Base-by-base conservation (phyloP, 2,888 invertebrate species). In the Pilophorus perplexus region DNA sequence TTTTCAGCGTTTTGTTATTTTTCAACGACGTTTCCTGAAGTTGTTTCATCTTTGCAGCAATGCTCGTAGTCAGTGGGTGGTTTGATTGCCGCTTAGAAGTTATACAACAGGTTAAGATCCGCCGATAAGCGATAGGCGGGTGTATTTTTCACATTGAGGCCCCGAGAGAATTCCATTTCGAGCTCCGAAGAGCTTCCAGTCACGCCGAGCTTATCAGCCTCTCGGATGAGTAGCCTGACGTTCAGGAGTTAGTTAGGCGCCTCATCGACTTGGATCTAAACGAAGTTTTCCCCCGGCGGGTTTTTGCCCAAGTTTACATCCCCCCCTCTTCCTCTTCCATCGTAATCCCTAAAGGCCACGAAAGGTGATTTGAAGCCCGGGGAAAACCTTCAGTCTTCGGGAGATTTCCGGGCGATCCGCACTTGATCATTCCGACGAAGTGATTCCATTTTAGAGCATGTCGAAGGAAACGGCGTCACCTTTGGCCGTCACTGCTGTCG, bases 391-490 rank as follows among this genome's bases (percentile, higher is more conserved):
- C 33, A 33, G 33, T 33, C 33, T 33, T 33, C 33, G 12, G 33
- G 6, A 6, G 33, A 33, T 33, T 33, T 33, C n/a, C 12, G 33
- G 12, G 12, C 33, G 6, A 6, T 33, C 33, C 33, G 6, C 33
- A 12, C 33, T 12, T 33, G n/a, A n/a, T 33, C 33, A 12, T 33
- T 8, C 33, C 6, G 33, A n/a, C n/a, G n/a, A 33, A 33, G 33
- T 8, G 33, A 33, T 33, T 33, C 33, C 33, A 33, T 12, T 33
- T 33, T 33, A 8, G 33, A 12, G 6, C 33, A 52, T 52, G 52
- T 52, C 52, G 1, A 14, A 14, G 16, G 52, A 52, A 28, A 28
- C 23, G 16, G 46, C 28, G 25, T 48, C 62, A 12, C 33, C 62
- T 10, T 3, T 40, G 27, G 37, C 46, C 20, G 46, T 46, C 20